phyloP scores from a whole-genome alignment of 2,888 invertebrate species.

The Scaptomyza parva region DNA sequence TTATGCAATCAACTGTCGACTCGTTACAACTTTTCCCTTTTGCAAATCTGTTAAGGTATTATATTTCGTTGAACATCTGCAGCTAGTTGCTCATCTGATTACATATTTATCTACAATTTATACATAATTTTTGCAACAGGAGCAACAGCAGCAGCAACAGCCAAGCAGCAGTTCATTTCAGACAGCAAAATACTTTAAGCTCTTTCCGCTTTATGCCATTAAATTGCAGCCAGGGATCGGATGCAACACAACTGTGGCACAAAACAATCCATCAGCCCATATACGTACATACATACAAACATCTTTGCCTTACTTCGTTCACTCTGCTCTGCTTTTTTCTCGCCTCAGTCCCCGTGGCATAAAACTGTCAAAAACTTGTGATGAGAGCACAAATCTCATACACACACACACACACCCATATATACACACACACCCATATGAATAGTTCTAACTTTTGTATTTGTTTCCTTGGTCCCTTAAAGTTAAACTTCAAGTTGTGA shows the following conservation, averaged over 20 bases:
- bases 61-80: conserved; percentile 68
- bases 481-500: conserved; percentile 45
- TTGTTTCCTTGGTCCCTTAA: conserved; percentile 32
- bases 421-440: conserved; percentile 1
- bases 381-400: conserved; percentile 48
- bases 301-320: not conserved
- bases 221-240: conserved; percentile 32
- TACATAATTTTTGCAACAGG: conserved; percentile 65
- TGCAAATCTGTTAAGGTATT: conserved; percentile 61
- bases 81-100: conserved; percentile 73
- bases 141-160: not conserved
- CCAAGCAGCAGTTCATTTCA: conserved; percentile 45
- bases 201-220: conserved; percentile 29
- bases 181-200: conserved; percentile 66
- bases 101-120: conserved; percentile 79
- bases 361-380: conserved; percentile 71
- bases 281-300: too few species aligned
- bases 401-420: conserved; percentile 23
- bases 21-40: conserved; percentile 62
- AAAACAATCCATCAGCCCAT: conserved; percentile 70
- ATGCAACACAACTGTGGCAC: conserved; percentile 42
- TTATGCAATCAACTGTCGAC: conserved; percentile 77
- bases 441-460: conserved; percentile 4
- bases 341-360: conserved; percentile 36
- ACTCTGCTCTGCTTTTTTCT: not conserved